Evolutionary conservation across 2,888 invertebrate species (phyloP).

Genomic region (Nowickia ferox): DNA sequence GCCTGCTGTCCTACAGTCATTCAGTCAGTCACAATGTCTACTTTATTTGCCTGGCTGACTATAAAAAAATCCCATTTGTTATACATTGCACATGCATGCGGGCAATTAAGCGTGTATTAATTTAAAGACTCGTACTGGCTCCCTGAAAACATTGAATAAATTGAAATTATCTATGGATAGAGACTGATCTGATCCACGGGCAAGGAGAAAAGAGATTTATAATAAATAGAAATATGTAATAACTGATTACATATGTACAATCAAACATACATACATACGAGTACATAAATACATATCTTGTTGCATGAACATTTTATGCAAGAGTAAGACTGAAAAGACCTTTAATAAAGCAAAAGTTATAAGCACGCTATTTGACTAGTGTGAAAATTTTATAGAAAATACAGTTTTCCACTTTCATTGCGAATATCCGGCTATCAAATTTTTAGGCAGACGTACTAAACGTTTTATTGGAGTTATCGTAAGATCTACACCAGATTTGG

Average conservation of each 20-base stretch:
- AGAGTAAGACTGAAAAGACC: no score
- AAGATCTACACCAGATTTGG: no score
- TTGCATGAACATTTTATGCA: no score
- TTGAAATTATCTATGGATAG: conserved; percentile 61
- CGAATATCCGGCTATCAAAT: no score
- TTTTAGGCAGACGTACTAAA: no score
- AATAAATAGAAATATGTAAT: neutral
- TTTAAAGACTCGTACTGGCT: conserved; percentile 42
- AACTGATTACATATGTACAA: neutral
- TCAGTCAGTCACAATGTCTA: conserved; percentile 36
- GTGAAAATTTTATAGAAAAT: no score
- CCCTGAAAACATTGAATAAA: conserved; percentile 56
- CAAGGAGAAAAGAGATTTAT: neutral
- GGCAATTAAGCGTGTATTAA: conserved; percentile 61
- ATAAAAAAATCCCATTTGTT: conserved; percentile 5
- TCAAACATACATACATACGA: neutral
- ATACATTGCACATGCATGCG: conserved; percentile 51
- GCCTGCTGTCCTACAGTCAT: conserved; percentile 22
- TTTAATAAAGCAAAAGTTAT: no score
- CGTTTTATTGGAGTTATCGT: no score
- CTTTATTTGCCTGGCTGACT: conserved; percentile 36
- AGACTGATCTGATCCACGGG: conserved; percentile 42
- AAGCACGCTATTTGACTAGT: no score
- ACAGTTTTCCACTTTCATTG: no score
- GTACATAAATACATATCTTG: no score